phyloP scores from a whole-genome alignment of 2,888 invertebrate genomes.

The Pollenia amentaria region DNA sequence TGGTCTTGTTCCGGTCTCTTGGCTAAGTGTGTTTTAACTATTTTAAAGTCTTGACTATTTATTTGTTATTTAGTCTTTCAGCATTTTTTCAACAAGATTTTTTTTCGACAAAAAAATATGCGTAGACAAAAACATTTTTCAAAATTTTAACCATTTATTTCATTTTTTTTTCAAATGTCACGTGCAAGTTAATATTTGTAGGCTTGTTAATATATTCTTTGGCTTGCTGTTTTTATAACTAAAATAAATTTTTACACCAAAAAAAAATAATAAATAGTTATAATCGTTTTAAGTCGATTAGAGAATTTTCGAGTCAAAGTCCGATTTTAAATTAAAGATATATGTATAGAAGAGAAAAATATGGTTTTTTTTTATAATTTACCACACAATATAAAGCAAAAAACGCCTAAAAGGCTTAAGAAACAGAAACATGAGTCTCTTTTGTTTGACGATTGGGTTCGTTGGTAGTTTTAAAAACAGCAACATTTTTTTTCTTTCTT shows the following conservation, averaged over 20 bases:
- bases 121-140: conserved; percentile 26
- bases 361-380: conserved; percentile 37
- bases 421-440: conserved; percentile 56
- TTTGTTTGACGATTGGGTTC: conserved; percentile 38
- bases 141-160: conserved; percentile 23
- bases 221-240: conserved; percentile 1
- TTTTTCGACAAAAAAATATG: conserved; percentile 15
- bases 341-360: conserved; percentile 36
- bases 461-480: conserved; percentile 56
- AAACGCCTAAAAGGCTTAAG: conserved; percentile 48
- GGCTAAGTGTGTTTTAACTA: conserved; percentile 49
- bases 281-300: conserved; percentile 35
- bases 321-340: conserved; percentile 23
- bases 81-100: conserved; percentile 56
- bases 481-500: conserved; percentile 22
- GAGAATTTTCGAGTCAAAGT: conserved; percentile 27
- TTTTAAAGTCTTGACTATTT: too few species aligned
- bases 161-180: conserved; percentile 48
- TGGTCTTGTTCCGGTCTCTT: conserved; percentile 65
- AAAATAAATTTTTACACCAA: too few species aligned
- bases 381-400: conserved; percentile 27
- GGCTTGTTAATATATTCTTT: conserved; percentile 32
- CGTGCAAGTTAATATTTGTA: conserved; percentile 59
- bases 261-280: conserved; percentile 62
- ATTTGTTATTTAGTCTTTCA: too few species aligned